Evolutionary conservation across 1,140 invertebrate genomes (phyloP), one percentile per base, ranked within the genome.

Genomic region (Camponotus floridanus): DNA sequence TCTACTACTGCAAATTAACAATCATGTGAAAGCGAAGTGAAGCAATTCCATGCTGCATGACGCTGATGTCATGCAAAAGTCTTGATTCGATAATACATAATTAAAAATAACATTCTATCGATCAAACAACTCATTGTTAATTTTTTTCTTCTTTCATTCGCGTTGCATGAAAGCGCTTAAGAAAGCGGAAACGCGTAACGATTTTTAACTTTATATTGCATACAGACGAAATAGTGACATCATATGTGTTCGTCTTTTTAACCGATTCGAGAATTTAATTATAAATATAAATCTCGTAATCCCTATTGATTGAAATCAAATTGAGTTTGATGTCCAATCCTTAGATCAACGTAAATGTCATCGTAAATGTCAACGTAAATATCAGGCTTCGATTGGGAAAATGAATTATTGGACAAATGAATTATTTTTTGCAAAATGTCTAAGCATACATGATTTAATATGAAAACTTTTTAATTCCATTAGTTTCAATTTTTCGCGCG

Each of bases 121-220:
- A 1, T 39, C 11, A 45, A 33, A 65, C 13, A 33, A 31, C 8
- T 21, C 15, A 78, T 68, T 57, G 45, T 26, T 73, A 71, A 83
- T 61, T 61, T 61, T 42, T 45, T 73, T 48, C 55, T 57, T 36
- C 3, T 18, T 45, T 74, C 55, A n/a, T 48, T 48, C n/a, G 39
- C 36, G 15, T 57, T 48, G 36, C 39, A 55, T 74, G 79, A 83
- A 83, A 83, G 79, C 55, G 68, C n/a, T 61, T 83, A 73, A 74
- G 79, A 83, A 74, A 83, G 79, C 79, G 68, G 68, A 83, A 83
- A 83, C 45, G 33, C 13, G 15, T 18, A 71, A 71, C 48, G 9
- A 55, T 68, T 55, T 18, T 31, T 1, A 55, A 33, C 45, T 70
- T 70, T 59, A 21, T 70, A 15, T 80, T 18, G 15, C n/a, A 13